These are phyloP conservation scores for Ostrea edulis DNA, from an alignment of 1,140 invertebrate genomes.

Conservation along the genomic window DNA sequence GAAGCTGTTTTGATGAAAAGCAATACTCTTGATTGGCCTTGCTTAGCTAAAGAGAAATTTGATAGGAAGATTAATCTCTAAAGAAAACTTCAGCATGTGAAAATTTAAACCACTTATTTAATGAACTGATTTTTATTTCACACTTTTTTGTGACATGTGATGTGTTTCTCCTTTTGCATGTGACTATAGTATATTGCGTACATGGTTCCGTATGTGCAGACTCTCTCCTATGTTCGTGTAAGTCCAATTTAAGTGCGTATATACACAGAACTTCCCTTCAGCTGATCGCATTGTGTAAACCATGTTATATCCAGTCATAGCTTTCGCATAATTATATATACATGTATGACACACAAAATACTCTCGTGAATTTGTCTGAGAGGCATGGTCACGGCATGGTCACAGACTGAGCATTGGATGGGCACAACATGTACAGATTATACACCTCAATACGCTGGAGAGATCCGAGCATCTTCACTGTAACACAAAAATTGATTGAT, in stretches of 20 bases:
- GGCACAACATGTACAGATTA: not conserved
- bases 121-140: too few species aligned
- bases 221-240: conserved; percentile 4
- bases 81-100: not conserved
- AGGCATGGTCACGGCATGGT: not conserved
- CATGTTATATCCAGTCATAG: conserved; percentile 2
- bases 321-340: conserved; percentile 9
- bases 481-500: not conserved
- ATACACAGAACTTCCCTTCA: not conserved
- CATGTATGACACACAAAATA: not conserved
- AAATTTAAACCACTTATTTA: too few species aligned
- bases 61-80: not conserved
- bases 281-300: not conserved
- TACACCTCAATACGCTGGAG: not conserved
- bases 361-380: not conserved
- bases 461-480: not conserved
- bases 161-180: conserved; percentile 30
- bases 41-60: not conserved
- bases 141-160: not conserved
- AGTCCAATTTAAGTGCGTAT: not conserved
- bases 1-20: too few species aligned
- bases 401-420: not conserved
- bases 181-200: conserved; percentile 34
- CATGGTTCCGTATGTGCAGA: not conserved
- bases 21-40: not conserved